These are phyloP conservation scores for Cinclus cinclus DNA, from an alignment of 2,113 vertebrate genomes.

Conservation along the genomic window DNA sequence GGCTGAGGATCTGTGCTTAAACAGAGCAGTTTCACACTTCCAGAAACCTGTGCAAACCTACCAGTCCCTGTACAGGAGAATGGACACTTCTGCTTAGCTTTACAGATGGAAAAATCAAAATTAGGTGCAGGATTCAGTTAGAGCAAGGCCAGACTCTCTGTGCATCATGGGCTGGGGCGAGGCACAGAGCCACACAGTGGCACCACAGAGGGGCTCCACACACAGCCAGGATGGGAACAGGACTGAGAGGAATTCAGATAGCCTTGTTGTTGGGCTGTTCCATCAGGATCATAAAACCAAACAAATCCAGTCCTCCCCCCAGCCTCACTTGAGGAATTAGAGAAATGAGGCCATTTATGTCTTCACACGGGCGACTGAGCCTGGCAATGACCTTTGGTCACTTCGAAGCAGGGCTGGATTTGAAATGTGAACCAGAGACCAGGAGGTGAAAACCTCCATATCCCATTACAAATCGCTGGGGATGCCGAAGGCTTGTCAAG, in stretches of 20 bases:
- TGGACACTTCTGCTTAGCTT: neutral
- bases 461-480: constrained; percentile 52
- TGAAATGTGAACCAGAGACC: constrained; percentile 64
- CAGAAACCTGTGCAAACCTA: neutral
- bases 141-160: neutral
- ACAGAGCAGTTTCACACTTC: neutral
- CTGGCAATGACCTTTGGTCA: constrained; percentile 60
- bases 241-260: accelerated
- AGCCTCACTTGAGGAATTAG: neutral
- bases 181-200: neutral
- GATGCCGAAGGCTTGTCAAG: constrained; percentile 43
- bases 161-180: neutral
- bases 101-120: neutral
- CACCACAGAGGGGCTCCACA: neutral
- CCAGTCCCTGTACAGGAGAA: neutral
- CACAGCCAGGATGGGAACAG: neutral
- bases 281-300: neutral
- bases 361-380: constrained; percentile 36
- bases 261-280: neutral
- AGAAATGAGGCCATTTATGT: constrained; percentile 50
- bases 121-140: neutral
- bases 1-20: neutral
- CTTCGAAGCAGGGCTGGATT: constrained; percentile 46
- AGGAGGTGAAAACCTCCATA: constrained; percentile 61
- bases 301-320: neutral